Evolutionary conservation across 2,888 invertebrate species (phyloP), one percentile per base, ranked within the genome.

Genomic region (Epirrhoe alternata): DNA sequence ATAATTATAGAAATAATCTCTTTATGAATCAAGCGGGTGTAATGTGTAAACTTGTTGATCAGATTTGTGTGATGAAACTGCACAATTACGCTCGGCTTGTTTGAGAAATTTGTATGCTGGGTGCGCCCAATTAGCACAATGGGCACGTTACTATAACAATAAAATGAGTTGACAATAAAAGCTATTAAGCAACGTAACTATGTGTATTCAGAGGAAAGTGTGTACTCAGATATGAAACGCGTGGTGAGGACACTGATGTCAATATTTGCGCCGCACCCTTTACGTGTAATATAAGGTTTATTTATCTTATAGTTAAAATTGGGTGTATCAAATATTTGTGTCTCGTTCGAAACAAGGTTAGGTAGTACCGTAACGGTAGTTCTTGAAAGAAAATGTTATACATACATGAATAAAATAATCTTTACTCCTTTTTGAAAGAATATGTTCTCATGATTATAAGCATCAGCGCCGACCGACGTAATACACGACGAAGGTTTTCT

Each of bases 261-360:
- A 66, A 66, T 62, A 62, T 66, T 61, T 58, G 58, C 42, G 33
- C 47, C 57, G 31, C 61, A 59, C 62, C 62, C 59, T 62, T 54
- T 14, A 58, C 57, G 54, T 52, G 63, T 66, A 62, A 50, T 50
- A 54, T 61, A 16, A 53, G 53, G 57, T 49, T 66, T 61, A 66
- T 66, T 62, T 66, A 62, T 66, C 42, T 55, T 53, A 51, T 62
- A 59, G 51, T 61, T 58, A 59, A 3, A 50, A 42, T 30, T 49
- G 45, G 58, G 17, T 38, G 7, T 17, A 16, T 50, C 17, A 24
- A 50, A 24, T 52, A n/a, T 52, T 45, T 10, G 16, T 47, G 47
- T 31, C 24, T 33, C 30, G 45, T 45, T 38, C 33, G 42, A 53
- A 42, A 42, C 2, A 53, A 24, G 30, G 33, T 30, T 49, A 33